Percentiles rank a stretch among this genome's conserved stretches.
These are phyloP conservation scores for Pyrochroa serraticornis DNA, from an alignment of 2,888 invertebrate species.

Conservation along the genomic window DNA sequence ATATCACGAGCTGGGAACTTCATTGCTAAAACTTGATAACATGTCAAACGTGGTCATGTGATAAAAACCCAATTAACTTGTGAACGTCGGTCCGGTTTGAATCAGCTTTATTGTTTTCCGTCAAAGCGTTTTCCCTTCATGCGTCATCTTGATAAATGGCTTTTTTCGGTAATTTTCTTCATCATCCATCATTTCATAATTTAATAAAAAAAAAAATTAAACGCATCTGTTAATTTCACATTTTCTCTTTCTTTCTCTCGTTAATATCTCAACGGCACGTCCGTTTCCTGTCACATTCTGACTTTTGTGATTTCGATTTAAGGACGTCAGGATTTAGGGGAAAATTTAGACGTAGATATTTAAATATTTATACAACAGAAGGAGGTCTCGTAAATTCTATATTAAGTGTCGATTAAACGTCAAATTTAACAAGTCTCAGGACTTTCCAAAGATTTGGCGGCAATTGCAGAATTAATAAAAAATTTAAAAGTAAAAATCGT, in stretches of 20 bases:
- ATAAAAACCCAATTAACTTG: not conserved
- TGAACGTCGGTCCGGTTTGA: not conserved
- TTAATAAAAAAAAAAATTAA: conserved; percentile 18
- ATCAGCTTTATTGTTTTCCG: conserved; percentile 2
- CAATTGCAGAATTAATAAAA: no score
- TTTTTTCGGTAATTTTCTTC: conserved; percentile 18
- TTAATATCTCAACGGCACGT: not conserved
- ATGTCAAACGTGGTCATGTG: not conserved
- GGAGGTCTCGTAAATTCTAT: no score
- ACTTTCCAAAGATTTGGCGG: no score
- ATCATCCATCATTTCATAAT: conserved; percentile 20
- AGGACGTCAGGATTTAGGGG: not conserved
- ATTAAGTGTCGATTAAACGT: no score
- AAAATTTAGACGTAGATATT: no score
- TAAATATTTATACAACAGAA: no score
- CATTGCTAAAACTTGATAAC: not conserved
- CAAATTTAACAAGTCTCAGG: no score
- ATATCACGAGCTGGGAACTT: no score
- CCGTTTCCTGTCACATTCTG: not conserved
- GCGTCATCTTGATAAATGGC: conserved; percentile 20
- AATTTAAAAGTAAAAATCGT: no score
- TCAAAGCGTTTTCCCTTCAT: conserved; percentile 2
- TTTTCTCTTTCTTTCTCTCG: not conserved
- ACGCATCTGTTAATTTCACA: conserved; percentile 6
- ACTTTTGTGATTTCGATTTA: not conserved